Evolutionary conservation across 2,113 vertebrate species (phyloP), one percentile per base, ranked within the genome.

Genomic region (Pandion haliaetus): DNA sequence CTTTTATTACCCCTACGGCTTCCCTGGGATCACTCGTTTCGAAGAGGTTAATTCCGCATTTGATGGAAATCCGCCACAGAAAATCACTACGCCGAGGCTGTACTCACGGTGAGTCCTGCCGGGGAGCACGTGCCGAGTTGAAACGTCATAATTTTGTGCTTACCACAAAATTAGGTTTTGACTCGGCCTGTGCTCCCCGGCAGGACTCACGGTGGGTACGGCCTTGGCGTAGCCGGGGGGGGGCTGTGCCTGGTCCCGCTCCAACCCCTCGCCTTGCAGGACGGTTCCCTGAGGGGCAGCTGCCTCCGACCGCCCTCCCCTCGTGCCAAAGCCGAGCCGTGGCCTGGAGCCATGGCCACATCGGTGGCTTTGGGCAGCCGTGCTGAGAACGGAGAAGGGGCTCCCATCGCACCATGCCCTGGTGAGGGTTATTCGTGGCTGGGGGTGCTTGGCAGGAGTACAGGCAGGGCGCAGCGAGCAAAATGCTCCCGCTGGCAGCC

Each of bases 31-130:
- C 25, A 2, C n/a, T 11, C 20, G 1, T 21, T 31, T 9, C 14
- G 49, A 12, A 28, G 70, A 57, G 61, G 21, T 10, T 50, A 12
- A 18, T 88, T 57, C 66, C 0, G 0, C 10, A 0, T 47, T n/a
- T 52, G 31, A 10, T 34, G 72, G 66, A 38, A 44, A 44, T 5
- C 23, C 3, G 1, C 25, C 3, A n/a, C n/a, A n/a, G n/a, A n/a
- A n/a, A n/a, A n/a, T n/a, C n/a, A n/a, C n/a, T n/a, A n/a, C n/a
- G n/a, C n/a, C n/a, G n/a, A n/a, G n/a, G n/a, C n/a, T n/a, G n/a
- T n/a, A n/a, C n/a, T n/a, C n/a, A n/a, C n/a, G n/a, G n/a, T n/a
- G n/a, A n/a, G n/a, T n/a, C n/a, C n/a, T n/a, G n/a, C n/a, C n/a
- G n/a, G n/a, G n/a, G n/a, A n/a, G n/a, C n/a, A n/a, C n/a, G n/a